phyloP scores from a whole-genome alignment of 2,113 vertebrate species.

The Capricornis sumatraensis region DNA sequence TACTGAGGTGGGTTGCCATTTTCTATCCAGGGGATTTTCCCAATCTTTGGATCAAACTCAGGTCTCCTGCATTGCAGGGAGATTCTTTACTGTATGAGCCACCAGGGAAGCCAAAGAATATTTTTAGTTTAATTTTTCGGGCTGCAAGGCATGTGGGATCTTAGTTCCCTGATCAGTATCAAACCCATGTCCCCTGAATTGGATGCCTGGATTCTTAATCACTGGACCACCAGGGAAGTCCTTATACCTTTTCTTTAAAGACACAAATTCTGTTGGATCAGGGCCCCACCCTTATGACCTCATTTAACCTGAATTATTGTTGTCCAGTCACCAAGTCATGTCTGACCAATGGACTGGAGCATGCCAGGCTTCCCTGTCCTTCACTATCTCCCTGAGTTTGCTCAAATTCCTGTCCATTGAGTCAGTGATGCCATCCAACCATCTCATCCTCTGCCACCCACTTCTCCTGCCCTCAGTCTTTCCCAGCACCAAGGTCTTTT shows the following conservation, averaged over 20 bases:
- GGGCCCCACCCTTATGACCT: not conserved
- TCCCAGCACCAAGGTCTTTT: not conserved
- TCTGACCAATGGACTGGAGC: not conserved
- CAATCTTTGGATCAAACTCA: not conserved
- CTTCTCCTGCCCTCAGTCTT: not conserved
- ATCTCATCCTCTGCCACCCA: not conserved
- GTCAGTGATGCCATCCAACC: not conserved
- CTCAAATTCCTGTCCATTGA: not conserved
- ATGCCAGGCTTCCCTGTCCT: not conserved
- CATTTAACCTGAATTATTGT: not conserved
- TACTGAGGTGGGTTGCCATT: not conserved
- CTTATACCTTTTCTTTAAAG: not conserved
- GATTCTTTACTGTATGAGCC: not conserved
- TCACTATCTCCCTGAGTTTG: not conserved
- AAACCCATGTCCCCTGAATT: not conserved
- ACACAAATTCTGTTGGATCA: not conserved
- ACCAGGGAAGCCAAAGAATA: not conserved
- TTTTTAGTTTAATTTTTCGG: not conserved
- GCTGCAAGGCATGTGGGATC: not conserved
- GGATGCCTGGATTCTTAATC: not conserved
- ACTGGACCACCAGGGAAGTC: not conserved
- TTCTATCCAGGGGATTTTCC: not conserved
- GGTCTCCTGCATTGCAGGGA: not conserved
- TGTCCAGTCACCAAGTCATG: not conserved
- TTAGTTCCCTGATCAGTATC: not conserved